Conservation (phyloP, 2,113 vertebrate species). For the Trichomycterus rosablanca region DNA sequence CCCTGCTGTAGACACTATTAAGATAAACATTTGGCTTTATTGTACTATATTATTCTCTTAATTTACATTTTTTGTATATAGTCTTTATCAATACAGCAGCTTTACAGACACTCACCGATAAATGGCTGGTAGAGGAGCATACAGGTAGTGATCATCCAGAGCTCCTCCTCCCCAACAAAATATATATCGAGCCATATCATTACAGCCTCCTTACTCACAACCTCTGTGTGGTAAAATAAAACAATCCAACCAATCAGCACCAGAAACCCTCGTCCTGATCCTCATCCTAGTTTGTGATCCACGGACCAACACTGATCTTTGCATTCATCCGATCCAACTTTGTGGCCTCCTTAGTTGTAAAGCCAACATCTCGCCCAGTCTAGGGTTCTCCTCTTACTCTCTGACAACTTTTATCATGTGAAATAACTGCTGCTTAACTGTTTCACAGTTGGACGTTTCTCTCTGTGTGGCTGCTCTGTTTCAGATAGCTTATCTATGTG, state of each 20-base stretch:
- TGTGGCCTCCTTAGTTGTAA: not conserved
- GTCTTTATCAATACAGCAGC: too few relatives aligned
- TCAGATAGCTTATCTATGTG: conserved; percentile 30
- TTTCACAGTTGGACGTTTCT: not conserved
- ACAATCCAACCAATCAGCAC: conserved; percentile 21
- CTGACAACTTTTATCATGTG: conserved; percentile 26
- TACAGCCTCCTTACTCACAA: conserved; percentile 29
- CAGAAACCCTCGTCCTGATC: not conserved
- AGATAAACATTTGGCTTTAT: too few relatives aligned
- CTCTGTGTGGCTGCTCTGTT: not conserved
- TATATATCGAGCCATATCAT: conserved; percentile 61
- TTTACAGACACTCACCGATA: conserved; percentile 60
- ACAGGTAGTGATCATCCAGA: conserved; percentile 61
- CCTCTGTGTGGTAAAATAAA: conserved; percentile 14
- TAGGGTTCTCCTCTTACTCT: not conserved
- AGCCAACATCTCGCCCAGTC: not conserved
- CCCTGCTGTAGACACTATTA: too few relatives aligned
- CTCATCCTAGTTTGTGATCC: not conserved
- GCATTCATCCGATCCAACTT: not conserved
- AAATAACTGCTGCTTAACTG: too few relatives aligned
- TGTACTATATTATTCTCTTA: too few relatives aligned
- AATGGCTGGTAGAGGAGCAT: conserved; percentile 58
- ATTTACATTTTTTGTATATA: too few relatives aligned
- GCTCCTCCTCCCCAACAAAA: conserved; percentile 68
- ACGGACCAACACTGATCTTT: not conserved